A percentile compares a stretch with the other conserved stretches of the same genome.
phyloP scores from a whole-genome alignment of 2,797 vertebrate species.

The Meda fulgida region DNA sequence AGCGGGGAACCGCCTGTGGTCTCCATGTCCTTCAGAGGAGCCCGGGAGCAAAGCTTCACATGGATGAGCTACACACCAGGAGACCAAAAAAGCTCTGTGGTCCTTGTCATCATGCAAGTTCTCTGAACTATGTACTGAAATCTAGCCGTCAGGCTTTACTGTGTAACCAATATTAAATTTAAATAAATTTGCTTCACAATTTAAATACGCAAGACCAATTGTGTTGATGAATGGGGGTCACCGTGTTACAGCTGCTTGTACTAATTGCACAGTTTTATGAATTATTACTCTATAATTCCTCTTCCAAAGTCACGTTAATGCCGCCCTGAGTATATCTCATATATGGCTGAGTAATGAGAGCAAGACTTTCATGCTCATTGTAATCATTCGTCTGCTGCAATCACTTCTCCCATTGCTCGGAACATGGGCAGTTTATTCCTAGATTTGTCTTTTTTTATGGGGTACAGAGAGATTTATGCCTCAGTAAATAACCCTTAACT shows the following conservation, averaged over 20 bases:
- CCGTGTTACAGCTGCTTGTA: conserved; percentile 77
- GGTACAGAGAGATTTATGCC: conserved; percentile 60
- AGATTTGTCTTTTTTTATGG: conserved; percentile 46
- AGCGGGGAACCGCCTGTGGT: conserved; percentile 73
- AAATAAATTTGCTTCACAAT: conserved; percentile 58
- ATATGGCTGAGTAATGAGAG: conserved; percentile 70
- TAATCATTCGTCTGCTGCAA: conserved; percentile 70
- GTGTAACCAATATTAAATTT: conserved; percentile 53
- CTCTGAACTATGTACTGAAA: conserved; percentile 18
- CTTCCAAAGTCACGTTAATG: conserved; percentile 64
- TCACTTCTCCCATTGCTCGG: conserved; percentile 59
- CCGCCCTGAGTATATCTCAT: conserved; percentile 67
- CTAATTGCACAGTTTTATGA: conserved; percentile 80
- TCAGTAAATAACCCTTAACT: conserved; percentile 59
- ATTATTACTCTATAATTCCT: conserved; percentile 73
- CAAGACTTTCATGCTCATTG: conserved; percentile 73
- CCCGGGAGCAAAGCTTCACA: conserved; percentile 44
- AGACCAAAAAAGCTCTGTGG: conserved; percentile 15
- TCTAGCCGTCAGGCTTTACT: not conserved
- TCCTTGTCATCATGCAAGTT: not conserved
- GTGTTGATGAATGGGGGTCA: conserved; percentile 80
- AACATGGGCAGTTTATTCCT: conserved; percentile 55
- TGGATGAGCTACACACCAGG: not conserved
- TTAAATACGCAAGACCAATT: conserved; percentile 69
- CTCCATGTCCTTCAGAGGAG: conserved; percentile 75